phyloP scores from a whole-genome alignment of 1,140 invertebrate genomes.

The Drosophila orena region DNA sequence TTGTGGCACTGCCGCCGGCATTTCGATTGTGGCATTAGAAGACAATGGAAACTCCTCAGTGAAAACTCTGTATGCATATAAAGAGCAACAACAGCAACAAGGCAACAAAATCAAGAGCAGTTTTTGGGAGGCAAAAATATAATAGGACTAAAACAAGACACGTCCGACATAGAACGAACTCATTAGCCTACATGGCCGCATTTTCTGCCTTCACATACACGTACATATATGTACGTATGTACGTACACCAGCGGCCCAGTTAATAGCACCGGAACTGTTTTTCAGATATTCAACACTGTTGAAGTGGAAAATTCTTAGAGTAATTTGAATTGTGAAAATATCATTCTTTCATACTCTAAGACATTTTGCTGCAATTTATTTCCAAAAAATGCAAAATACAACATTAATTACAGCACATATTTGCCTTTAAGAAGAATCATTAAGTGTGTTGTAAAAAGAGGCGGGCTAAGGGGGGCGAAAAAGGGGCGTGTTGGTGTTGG shows the following conservation, averaged over 20 bases:
- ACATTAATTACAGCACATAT: no score
- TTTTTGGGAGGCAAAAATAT: constrained; percentile 3
- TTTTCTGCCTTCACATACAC: constrained; percentile 69
- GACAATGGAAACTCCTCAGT: constrained; percentile 57
- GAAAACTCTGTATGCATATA: no score
- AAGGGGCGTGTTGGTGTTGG: background rate
- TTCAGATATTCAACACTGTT: background rate
- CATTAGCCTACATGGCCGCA: constrained; percentile 80
- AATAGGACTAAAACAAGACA: constrained; percentile 42
- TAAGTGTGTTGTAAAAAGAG: no score
- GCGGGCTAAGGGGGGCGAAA: background rate
- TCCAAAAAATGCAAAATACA: no score
- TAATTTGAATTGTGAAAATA: no score
- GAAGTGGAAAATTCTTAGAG: no score
- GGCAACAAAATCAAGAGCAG: constrained; percentile 25
- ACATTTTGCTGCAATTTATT: no score
- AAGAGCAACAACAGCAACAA: constrained; percentile 41
- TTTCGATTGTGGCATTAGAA: constrained; percentile 35
- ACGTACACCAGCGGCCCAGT: background rate
- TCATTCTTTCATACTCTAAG: no score
- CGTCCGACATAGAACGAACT: constrained; percentile 61
- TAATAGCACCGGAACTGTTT: background rate
- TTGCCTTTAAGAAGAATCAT: no score
- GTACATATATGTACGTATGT: no score
- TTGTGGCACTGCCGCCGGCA: constrained; percentile 53